Evolutionary conservation across 2,113 vertebrate genomes (phyloP).

Genomic region (Aramus guarauna): DNA sequence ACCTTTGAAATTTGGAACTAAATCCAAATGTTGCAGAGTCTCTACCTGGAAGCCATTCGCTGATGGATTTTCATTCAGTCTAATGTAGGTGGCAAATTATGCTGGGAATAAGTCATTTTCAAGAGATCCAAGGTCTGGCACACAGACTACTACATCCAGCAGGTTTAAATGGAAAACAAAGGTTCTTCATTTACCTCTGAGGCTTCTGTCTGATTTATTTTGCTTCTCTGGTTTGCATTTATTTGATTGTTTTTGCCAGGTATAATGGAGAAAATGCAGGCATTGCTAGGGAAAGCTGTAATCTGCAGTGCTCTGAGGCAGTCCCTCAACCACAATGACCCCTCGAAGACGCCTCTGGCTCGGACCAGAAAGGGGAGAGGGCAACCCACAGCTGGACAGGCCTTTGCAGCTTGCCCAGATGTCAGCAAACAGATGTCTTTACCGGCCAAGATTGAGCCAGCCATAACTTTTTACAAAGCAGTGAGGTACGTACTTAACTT

Average conservation of each 20-base stretch:
- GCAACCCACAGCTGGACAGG: background rate
- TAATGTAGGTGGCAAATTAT: constrained; percentile 53
- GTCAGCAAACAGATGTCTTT: background rate
- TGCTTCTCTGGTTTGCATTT: constrained; percentile 51
- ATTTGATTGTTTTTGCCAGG: constrained; percentile 60
- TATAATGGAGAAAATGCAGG: constrained; percentile 50
- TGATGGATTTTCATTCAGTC: constrained; percentile 53
- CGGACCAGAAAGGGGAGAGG: background rate
- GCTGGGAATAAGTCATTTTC: constrained; percentile 24
- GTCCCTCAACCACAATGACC: background rate
- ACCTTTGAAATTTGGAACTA: constrained; percentile 58
- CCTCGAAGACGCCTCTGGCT: background rate
- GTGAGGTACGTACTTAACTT: background rate
- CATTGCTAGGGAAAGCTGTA: constrained; percentile 7
- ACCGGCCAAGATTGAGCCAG: background rate
- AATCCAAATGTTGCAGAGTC: constrained; percentile 32
- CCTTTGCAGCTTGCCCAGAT: background rate
- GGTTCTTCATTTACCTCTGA: constrained; percentile 65
- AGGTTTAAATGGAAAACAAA: constrained; percentile 62
- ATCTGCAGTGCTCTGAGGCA: background rate
- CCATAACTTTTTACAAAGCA: background rate
- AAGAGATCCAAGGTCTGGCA: constrained; percentile 41
- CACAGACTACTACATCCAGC: constrained; percentile 19
- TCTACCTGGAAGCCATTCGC: constrained; percentile 34
- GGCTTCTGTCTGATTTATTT: constrained; percentile 33